Conservation (phyloP, 1,140 invertebrate species). For the Galleria mellonella region DNA sequence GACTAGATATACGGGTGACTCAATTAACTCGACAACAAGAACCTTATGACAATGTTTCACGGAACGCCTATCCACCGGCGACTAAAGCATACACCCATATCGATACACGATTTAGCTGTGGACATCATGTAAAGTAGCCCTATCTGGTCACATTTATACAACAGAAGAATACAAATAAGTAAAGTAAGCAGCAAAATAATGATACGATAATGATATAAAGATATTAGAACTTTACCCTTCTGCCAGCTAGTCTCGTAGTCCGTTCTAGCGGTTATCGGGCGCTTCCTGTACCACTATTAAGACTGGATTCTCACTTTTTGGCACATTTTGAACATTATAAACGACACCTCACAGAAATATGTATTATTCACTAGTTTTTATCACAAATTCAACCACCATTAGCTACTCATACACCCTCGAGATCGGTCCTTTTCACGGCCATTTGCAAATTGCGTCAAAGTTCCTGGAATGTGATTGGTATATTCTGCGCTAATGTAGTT, state of each 20-base stretch:
- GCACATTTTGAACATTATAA: slow-evolving; percentile 67
- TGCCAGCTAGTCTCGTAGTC: slow-evolving; percentile 64
- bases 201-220: slow-evolving; percentile 5
- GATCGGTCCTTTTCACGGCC: slow-evolving; percentile 71
- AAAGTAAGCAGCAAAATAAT: slow-evolving; percentile 10
- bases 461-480: slow-evolving; percentile 61
- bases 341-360: slow-evolving; percentile 62
- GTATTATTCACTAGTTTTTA: slow-evolving; percentile 64
- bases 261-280: slow-evolving; percentile 58
- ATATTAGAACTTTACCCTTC: slow-evolving; percentile 68
- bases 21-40: slow-evolving; percentile 13
- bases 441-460: slow-evolving; percentile 75
- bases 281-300: slow-evolving; percentile 71
- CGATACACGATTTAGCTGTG: not conserved
- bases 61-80: slow-evolving; percentile 19
- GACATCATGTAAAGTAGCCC: too few relatives aligned
- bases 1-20: slow-evolving; percentile 11
- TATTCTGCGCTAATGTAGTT: slow-evolving; percentile 52
- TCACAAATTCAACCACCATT: slow-evolving; percentile 63
- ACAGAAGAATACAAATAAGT: slow-evolving; percentile 15
- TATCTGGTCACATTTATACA: too few relatives aligned
- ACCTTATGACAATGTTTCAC: slow-evolving; percentile 21
- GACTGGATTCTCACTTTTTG: slow-evolving; percentile 71
- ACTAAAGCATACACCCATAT: slow-evolving; percentile 21
- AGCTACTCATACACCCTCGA: slow-evolving; percentile 69